A percentile compares a stretch with the other conserved stretches of the same genome.
Conservation (phyloP, 2,888 invertebrate species). For the Pterobdella sp. region DNA sequence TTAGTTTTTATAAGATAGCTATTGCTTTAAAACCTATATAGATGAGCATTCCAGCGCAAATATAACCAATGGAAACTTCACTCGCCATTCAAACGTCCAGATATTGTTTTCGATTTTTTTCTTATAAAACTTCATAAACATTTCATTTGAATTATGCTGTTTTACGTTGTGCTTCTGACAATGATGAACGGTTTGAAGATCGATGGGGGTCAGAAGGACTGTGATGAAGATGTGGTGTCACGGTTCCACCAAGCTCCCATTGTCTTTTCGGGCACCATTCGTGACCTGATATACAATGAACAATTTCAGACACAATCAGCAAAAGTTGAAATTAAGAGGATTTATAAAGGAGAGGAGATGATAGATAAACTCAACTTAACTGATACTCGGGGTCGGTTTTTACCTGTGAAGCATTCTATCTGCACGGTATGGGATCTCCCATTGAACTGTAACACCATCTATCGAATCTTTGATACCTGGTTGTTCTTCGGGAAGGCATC, state of each 20-base stretch:
- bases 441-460: not conserved
- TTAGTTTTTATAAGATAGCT: no score
- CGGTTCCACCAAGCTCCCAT: not conserved
- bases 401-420: conserved; percentile 11
- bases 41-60: no score
- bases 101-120: no score
- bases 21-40: no score
- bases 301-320: not conserved
- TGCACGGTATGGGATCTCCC: conserved; percentile 19
- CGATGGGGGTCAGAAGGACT: not conserved
- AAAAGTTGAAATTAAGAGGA: conserved; percentile 21
- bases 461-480: conserved; percentile 22
- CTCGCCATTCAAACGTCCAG: no score
- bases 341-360: conserved; percentile 14
- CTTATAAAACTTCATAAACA: no score
- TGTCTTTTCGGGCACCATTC: conserved; percentile 21
- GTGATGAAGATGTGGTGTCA: not conserved
- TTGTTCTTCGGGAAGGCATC: conserved; percentile 13
- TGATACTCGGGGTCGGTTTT: conserved; percentile 16
- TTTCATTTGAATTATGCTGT: no score
- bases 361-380: not conserved
- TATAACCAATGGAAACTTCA: no score
- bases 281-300: conserved; percentile 13
- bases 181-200: no score
- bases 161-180: no score